Conservation (phyloP, 2,113 vertebrate genomes). For the Cyanistes caeruleus region DNA sequence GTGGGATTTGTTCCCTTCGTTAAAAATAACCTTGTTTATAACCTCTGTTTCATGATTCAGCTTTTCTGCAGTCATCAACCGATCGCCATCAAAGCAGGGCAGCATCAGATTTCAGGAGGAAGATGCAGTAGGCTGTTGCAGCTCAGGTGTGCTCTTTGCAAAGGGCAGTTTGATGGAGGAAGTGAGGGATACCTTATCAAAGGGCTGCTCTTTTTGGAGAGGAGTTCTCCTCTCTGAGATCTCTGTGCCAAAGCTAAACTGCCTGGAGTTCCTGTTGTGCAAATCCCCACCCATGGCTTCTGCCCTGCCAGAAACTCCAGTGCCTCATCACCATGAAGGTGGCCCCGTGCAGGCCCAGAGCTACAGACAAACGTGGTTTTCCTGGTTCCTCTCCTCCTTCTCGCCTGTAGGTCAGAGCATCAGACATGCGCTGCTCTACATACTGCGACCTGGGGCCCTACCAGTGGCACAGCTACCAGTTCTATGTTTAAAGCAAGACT, state of each 20-base stretch:
- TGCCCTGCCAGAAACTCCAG: slow-evolving; percentile 16
- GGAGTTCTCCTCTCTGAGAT: neutral
- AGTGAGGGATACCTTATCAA: neutral
- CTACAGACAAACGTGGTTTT: neutral
- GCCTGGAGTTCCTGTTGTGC: neutral
- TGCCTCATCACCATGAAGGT: neutral
- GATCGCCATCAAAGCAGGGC: neutral
- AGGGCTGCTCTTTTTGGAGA: neutral
- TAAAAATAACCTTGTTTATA: slow-evolving; percentile 59
- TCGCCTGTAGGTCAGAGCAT: slow-evolving; percentile 33
- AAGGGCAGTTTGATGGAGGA: neutral
- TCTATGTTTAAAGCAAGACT: neutral
- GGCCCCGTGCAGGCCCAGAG: neutral
- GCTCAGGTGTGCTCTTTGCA: neutral
- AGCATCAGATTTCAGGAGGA: slow-evolving; percentile 21
- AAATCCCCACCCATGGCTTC: neutral
- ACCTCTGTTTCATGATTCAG: slow-evolving; percentile 53
- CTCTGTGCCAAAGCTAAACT: neutral
- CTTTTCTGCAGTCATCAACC: slow-evolving; percentile 28
- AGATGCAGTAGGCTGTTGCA: neutral
- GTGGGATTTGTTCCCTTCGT: neutral
- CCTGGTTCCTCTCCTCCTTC: neutral
- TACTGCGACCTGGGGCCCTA: rapidly evolving
- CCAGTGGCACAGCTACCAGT: slow-evolving; percentile 13
- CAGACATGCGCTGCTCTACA: neutral